Evolutionary conservation across 2,888 invertebrate genomes (phyloP).

Genomic region (Mayetiola destructor): DNA sequence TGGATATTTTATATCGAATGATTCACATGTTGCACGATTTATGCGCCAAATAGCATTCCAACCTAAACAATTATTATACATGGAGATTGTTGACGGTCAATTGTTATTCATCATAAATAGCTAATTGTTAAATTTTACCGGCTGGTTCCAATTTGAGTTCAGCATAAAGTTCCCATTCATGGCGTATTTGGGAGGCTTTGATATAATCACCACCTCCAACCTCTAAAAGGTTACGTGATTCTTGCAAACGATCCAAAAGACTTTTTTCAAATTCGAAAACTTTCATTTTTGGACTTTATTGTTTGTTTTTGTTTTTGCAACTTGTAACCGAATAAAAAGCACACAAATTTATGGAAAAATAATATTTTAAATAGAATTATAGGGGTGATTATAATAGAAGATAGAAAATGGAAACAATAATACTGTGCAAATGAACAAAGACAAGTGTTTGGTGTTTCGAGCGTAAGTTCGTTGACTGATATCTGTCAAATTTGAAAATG

Average conservation of each 20-base stretch:
- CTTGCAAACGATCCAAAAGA: slow-evolving; percentile 39
- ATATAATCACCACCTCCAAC: slow-evolving; percentile 29
- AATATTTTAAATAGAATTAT: too few relatives aligned
- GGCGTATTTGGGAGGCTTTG: slow-evolving; percentile 37
- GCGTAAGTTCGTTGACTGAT: slow-evolving; percentile 8
- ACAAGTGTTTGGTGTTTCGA: background rate
- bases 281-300: slow-evolving; percentile 41
- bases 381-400: too few relatives aligned
- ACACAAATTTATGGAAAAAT: background rate
- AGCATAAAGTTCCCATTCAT: slow-evolving; percentile 42
- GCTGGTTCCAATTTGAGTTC: slow-evolving; percentile 42
- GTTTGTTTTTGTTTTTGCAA: too few relatives aligned
- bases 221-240: slow-evolving; percentile 39
- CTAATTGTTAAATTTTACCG: slow-evolving; percentile 22
- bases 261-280: slow-evolving; percentile 44
- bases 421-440: background rate
- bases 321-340: too few relatives aligned
- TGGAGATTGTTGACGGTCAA: background rate
- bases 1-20: slow-evolving; percentile 43
- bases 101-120: too few relatives aligned
- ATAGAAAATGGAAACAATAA: background rate
- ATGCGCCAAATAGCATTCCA: slow-evolving; percentile 53
- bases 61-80: slow-evolving; percentile 26
- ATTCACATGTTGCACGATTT: slow-evolving; percentile 41
- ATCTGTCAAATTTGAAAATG: too few relatives aligned